Percentiles rank a stretch among this genome's conserved stretches.
phyloP scores from a whole-genome alignment of 2,113 vertebrate genomes.

The Ivindomyrus marchei region DNA sequence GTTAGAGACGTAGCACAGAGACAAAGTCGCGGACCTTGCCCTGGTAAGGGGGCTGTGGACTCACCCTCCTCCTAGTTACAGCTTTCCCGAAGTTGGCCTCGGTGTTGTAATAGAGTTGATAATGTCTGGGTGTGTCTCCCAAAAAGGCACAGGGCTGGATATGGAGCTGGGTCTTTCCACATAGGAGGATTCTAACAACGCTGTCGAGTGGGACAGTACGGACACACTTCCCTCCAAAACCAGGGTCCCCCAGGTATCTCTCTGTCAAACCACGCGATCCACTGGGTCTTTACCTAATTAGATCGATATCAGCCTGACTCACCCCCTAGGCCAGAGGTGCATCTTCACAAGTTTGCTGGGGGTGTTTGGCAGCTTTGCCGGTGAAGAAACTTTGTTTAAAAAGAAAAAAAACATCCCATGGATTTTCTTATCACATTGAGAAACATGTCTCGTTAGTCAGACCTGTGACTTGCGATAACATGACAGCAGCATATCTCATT shows the following conservation, averaged over 20 bases:
- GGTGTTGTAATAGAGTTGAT: not conserved
- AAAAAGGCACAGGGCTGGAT: constrained; percentile 50
- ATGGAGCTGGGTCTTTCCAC: constrained; percentile 64
- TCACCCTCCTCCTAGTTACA: not conserved
- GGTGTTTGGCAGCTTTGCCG: constrained; percentile 70
- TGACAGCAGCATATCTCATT: too few relatives aligned
- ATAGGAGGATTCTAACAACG: constrained; percentile 77
- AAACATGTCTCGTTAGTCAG: not conserved
- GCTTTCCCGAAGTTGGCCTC: not conserved
- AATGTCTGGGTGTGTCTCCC: not conserved
- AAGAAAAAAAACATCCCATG: not conserved
- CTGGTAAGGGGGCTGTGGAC: not conserved
- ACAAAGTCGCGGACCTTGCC: constrained; percentile 13
- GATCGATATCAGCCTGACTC: constrained; percentile 97
- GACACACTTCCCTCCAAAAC: constrained; percentile 69
- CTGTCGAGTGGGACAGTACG: constrained; percentile 83
- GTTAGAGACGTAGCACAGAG: constrained; percentile 57
- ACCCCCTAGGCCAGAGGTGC: constrained; percentile 84
- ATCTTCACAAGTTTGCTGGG: constrained; percentile 69
- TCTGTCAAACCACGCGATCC: constrained; percentile 88
- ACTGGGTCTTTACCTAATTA: constrained; percentile 97
- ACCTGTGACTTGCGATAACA: not conserved
- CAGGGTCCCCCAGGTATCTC: constrained; percentile 87
- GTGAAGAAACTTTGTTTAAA: constrained; percentile 44
- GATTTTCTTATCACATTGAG: not conserved